Conservation (phyloP, 2,113 vertebrate species). For the Thamnophis sirtalis region DNA sequence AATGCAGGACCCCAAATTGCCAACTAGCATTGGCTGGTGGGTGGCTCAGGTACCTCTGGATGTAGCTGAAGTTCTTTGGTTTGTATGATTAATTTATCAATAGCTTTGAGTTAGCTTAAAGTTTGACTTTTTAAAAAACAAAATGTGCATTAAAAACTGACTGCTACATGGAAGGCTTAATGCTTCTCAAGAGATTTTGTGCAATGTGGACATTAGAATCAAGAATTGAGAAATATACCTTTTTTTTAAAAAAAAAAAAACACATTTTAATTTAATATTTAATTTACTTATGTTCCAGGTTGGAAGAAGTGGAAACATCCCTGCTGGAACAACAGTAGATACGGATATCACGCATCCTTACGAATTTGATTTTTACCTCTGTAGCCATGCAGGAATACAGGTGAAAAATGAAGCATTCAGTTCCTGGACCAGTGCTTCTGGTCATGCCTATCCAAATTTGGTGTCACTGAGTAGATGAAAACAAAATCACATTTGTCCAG, state of each 20-base stretch:
- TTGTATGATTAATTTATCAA: background rate
- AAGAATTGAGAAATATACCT: background rate
- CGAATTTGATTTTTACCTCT: constrained; percentile 99
- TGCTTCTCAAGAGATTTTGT: background rate
- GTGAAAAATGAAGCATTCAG: constrained; percentile 58
- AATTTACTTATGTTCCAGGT: constrained; percentile 71
- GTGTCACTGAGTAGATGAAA: background rate
- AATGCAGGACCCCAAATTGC: background rate
- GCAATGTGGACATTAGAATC: background rate
- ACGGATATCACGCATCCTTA: constrained; percentile 97
- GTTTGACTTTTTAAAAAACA: background rate
- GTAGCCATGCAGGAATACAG: constrained; percentile 99
- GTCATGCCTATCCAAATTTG: background rate
- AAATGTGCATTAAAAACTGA: background rate
- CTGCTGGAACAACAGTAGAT: constrained; percentile 96
- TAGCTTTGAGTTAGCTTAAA: background rate
- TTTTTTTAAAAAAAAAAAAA: background rate
- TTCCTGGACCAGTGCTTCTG: background rate
- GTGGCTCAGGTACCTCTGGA: background rate
- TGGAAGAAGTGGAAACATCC: constrained; percentile 97
- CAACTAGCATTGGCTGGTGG: background rate
- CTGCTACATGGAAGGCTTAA: background rate
- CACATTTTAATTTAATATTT: background rate
- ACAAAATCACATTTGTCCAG: background rate
- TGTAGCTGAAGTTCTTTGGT: background rate